Evolutionary conservation across 2,888 invertebrate genomes (phyloP), one percentile per base, ranked within the genome.

Genomic region (Aquatica leii): DNA sequence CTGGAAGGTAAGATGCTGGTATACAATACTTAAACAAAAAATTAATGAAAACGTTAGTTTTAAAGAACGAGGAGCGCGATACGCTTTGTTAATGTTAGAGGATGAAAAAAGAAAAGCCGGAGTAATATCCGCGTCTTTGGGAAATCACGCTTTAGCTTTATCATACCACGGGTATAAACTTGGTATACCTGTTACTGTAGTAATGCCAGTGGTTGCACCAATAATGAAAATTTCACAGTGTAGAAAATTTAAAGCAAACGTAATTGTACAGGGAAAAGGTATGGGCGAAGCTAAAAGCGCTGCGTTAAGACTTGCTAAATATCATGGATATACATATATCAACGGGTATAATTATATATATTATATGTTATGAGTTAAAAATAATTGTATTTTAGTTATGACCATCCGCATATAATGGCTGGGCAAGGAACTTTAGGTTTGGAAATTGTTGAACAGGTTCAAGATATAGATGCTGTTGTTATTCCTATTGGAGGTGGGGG

Each of bases 401-500:
- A 98, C 80, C 95, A 97, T 80, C 97, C 97, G 0, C 90, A 96
- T 78, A 95, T 97, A 67, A 91, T 97, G 86, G 94, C 97, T 0
- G 97, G 97, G 0, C 97, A 97, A 80, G 97, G 97, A 8, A 97
- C 97, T 0, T 87, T 96, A 76, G 97, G 95, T 0, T 82, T 98
- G 73, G 97, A 97, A 83, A 95, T 97, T 62, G 80, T 95, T 18
- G 95, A 97, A 75, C 95, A 97, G 80, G 93, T 97, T 1, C 87
- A 90, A 0, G 87, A 93, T 60, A 88, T 95, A 11, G 95, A 97
- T 80, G 96, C 96, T 0, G 88, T 97, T 21, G 84, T 98, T 15
- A 90, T 98, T 12, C 97, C 97, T 0, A 93, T 96, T 0, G 97
- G 97, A 0, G 97, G 97, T n/a, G 95, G 92, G 0, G 97, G 97